phyloP scores from a whole-genome alignment of 2,888 invertebrate species.

The Dolichomitus sp. region DNA sequence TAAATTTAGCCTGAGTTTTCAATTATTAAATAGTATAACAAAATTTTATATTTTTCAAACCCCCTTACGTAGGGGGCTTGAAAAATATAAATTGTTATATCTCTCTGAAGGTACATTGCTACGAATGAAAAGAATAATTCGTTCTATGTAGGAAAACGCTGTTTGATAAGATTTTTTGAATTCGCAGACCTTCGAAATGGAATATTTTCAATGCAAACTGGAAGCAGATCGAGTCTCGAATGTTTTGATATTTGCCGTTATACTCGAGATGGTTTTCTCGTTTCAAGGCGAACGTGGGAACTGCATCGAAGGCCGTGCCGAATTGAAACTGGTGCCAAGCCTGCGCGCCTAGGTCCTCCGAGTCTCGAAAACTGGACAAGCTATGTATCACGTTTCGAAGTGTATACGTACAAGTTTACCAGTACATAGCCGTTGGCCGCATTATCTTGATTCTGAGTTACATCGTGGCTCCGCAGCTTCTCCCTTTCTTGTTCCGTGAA shows the following conservation, averaged over 20 bases:
- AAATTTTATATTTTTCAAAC: no score
- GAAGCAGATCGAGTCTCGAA: conserved; percentile 9
- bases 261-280: conserved; percentile 22
- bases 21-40: no score
- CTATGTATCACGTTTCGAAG: not conserved
- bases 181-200: conserved; percentile 1
- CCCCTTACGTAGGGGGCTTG: no score
- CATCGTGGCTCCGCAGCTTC: conserved; percentile 12
- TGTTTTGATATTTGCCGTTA: conserved; percentile 40
- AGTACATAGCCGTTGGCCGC: conserved; percentile 40
- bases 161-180: not conserved
- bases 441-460: conserved; percentile 41
- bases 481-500: conserved; percentile 14
- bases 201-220: conserved; percentile 20
- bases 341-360: conserved; percentile 70
- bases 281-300: conserved; percentile 52
- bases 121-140: not conserved
- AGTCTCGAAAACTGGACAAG: conserved; percentile 47
- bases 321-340: conserved; percentile 74
- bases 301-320: conserved; percentile 53
- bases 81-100: no score
- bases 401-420: conserved; percentile 22
- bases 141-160: not conserved
- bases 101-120: not conserved
- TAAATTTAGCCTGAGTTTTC: no score